Percentiles rank a stretch among this genome's conserved stretches.
These are phyloP conservation scores for Caenorhabditis becei DNA, from an alignment of 2,888 invertebrate genomes.

Conservation along the genomic window DNA sequence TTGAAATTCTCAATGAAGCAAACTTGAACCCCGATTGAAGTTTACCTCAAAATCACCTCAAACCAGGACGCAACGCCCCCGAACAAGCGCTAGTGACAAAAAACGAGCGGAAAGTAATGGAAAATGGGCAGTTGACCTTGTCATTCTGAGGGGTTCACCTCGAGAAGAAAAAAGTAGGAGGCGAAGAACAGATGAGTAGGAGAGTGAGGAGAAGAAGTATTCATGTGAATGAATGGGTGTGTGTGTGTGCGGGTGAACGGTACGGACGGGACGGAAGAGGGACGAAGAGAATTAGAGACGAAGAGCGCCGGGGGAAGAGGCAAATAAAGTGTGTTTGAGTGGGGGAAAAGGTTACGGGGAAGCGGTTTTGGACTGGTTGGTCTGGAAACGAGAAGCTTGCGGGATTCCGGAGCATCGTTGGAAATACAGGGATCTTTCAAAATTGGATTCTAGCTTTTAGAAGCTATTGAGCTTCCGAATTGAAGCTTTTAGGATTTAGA, in stretches of 20 bases:
- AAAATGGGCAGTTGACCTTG: constrained; percentile 6
- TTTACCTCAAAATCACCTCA: too few species aligned
- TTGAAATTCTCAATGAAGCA: too few species aligned
- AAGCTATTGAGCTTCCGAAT: too few species aligned
- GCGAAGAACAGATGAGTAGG: constrained; percentile 31
- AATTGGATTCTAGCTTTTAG: too few species aligned
- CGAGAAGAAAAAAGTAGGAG: constrained; percentile 9
- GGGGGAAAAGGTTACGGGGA: not conserved
- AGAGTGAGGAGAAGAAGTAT: constrained; percentile 10
- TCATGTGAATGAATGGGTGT: constrained; percentile 39
- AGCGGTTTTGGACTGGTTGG: not conserved
- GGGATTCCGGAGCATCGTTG: not conserved
- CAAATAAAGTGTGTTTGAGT: constrained; percentile 38
- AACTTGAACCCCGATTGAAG: too few species aligned
- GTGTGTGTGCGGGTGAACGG: constrained; percentile 11
- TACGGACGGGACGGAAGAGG: constrained; percentile 14
- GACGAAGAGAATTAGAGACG: constrained; percentile 6
- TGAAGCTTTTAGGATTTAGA: too few species aligned
- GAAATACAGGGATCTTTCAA: too few species aligned
- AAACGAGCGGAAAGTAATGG: not conserved
- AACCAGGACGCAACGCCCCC: too few species aligned
- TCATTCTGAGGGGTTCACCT: not conserved
- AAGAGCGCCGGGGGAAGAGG: constrained; percentile 21
- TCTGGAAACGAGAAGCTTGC: not conserved
- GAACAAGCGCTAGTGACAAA: too few species aligned